These are phyloP conservation scores for Myiozetetes cayanensis DNA, from an alignment of 2,113 vertebrate species.

Conservation along the genomic window DNA sequence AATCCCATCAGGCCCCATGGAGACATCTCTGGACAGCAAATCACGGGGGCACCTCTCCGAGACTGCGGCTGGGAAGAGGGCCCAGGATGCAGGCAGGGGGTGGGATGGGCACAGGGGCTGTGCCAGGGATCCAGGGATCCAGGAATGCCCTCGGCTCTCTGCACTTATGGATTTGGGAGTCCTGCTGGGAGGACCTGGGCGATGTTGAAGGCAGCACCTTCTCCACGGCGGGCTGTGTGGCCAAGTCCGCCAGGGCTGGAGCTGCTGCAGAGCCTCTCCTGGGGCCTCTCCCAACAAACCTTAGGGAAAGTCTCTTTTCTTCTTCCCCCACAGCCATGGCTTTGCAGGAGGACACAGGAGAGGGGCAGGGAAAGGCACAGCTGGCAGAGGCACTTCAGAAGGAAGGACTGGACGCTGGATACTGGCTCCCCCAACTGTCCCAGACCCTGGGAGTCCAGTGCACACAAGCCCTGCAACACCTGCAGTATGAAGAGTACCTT, in stretches of 20 bases:
- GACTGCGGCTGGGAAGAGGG: too few species aligned
- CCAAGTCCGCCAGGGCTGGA: not conserved
- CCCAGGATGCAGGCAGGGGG: too few species aligned
- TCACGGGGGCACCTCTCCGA: too few species aligned
- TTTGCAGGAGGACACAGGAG: accelerated
- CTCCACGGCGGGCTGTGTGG: too few species aligned
- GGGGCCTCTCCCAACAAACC: not conserved
- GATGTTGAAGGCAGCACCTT: too few species aligned
- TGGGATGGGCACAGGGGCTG: too few species aligned
- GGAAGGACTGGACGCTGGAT: not conserved
- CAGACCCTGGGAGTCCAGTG: constrained; percentile 10
- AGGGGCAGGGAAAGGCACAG: not conserved
- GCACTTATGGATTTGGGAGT: too few species aligned
- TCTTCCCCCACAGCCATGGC: constrained; percentile 31
- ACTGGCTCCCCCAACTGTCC: constrained; percentile 34
- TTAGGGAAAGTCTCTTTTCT: not conserved
- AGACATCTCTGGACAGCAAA: too few species aligned
- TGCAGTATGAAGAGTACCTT: constrained; percentile 11
- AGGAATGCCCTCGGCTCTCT: too few species aligned
- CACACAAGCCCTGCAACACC: constrained; percentile 12
- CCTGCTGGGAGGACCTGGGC: too few species aligned
- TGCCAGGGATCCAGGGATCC: too few species aligned
- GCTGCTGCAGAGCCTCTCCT: not conserved
- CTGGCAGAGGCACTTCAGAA: constrained; percentile 10
- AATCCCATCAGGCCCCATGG: too few species aligned